A percentile compares a stretch with the other conserved stretches of the same genome.
phyloP scores from a whole-genome alignment of 2,113 vertebrate species.

The Forbesichthys agassizii region DNA sequence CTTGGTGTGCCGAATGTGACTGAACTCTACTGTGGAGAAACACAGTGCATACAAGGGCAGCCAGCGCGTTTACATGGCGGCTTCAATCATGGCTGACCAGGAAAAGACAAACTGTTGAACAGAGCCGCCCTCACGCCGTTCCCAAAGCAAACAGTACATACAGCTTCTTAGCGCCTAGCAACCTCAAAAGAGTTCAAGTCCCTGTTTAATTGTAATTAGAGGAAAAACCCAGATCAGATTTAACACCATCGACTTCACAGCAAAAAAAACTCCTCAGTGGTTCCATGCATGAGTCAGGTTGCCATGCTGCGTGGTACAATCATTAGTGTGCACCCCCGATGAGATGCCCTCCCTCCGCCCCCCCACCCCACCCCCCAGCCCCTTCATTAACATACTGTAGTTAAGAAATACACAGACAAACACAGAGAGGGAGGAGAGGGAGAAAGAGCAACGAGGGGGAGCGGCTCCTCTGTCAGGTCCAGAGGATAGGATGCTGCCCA shows the following conservation, averaged over 20 bases:
- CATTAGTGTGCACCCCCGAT: slow-evolving; percentile 60
- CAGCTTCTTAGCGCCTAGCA: too few relatives aligned
- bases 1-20: background rate
- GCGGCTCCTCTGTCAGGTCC: too few relatives aligned
- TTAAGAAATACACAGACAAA: too few relatives aligned
- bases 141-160: too few relatives aligned
- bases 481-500: too few relatives aligned
- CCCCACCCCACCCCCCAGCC: background rate
- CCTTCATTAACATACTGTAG: too few relatives aligned
- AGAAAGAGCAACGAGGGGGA: background rate
- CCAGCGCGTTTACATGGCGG: slow-evolving; percentile 8
- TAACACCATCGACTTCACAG: background rate
- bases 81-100: slow-evolving; percentile 14
- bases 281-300: slow-evolving; percentile 35
- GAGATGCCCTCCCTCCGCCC: slow-evolving; percentile 5
- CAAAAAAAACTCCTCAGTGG: slow-evolving; percentile 36
- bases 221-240: too few relatives aligned
- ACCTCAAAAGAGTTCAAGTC: too few relatives aligned
- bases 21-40: slow-evolving; percentile 7
- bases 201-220: too few relatives aligned
- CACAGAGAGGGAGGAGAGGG: slow-evolving; percentile 10
- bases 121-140: too few relatives aligned
- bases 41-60: slow-evolving; percentile 2
- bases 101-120: background rate
- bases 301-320: slow-evolving; percentile 62